Evolutionary conservation across 2,797 vertebrate species (phyloP), one percentile per base, ranked within the genome.

Genomic region (Chelonia mydas): DNA sequence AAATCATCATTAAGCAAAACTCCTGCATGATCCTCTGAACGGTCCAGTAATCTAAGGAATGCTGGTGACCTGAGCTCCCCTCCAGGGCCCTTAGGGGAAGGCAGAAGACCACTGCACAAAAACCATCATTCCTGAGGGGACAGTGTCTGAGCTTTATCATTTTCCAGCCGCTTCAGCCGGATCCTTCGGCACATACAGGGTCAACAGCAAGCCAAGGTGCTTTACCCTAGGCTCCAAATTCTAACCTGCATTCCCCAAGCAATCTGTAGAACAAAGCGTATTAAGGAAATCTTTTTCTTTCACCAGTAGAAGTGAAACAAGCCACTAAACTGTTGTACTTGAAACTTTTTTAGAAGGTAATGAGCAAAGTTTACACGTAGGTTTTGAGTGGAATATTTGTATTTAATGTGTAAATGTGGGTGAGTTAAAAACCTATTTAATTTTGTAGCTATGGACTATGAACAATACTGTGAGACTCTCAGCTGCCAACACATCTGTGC

Each of bases 361-460:
- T 85, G 16, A 28, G 16, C 81, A 5, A 94, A 94, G 97, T 97
- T 98, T 97, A 97, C 97, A 94, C 89, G 94, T 37, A 45, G 90
- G 76, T 91, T 91, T 87, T 61, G 94, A 59, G 92, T 59, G 93
- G 84, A 33, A 89, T 90, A 74, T 78, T 45, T 87, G 76, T 96
- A 96, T 97, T 92, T 97, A 96, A 97, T 0, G 68, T 95, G 89
- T 95, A 92, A 83, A 91, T 87, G 87, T 85, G 92, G 77, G 82
- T 37, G 90, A 88, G 49, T 81, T 90, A 51, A 88, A 61, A 91
- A 68, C n/a, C 15, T 97, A 84, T 97, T 97, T 95, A 83, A 95
- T 96, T 94, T 94, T 76, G 61, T 68, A 74, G 50, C 87, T 49
- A 59, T 51, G 77, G 80, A 45, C 90, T 86, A 21, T 0, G 5